A percentile compares a stretch with the other conserved stretches of the same genome.
phyloP scores from a whole-genome alignment of 2,888 invertebrate species.

The Yponomeuta cagnagella region DNA sequence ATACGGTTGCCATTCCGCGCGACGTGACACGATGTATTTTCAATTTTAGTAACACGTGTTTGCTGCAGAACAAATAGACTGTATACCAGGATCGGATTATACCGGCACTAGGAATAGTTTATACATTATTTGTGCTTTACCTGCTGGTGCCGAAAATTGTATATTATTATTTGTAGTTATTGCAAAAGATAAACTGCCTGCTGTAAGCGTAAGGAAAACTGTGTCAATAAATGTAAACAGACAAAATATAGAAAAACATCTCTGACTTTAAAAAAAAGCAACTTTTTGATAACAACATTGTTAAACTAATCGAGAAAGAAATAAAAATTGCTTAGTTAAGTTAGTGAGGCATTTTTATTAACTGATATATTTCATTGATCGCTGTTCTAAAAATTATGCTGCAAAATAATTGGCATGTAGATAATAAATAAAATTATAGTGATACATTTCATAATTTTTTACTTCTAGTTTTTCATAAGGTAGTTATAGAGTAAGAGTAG shows the following conservation, averaged over 20 bases:
- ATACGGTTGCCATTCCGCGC: constrained; percentile 32
- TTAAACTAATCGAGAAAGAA: neutral
- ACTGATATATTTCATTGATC: too few relatives aligned
- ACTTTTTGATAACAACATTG: neutral
- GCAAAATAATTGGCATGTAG: too few relatives aligned
- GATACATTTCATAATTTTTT: too few relatives aligned
- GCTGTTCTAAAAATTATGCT: too few relatives aligned
- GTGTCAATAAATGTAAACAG: too few relatives aligned
- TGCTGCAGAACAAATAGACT: neutral
- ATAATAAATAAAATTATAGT: too few relatives aligned
- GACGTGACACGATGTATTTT: constrained; percentile 24
- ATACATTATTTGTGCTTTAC: neutral
- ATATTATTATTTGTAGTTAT: neutral
- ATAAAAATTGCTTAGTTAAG: neutral
- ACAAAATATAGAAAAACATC: too few relatives aligned
- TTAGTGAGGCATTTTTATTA: neutral
- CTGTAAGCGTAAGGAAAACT: neutral
- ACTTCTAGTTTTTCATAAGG: too few relatives aligned
- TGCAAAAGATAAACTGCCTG: neutral
- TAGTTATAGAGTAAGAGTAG: too few relatives aligned
- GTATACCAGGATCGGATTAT: neutral
- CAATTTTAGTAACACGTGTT: constrained; percentile 8
- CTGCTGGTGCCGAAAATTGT: neutral
- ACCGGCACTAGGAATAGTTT: neutral
- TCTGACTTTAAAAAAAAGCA: neutral